Base-by-base conservation (phyloP, 1,140 invertebrate species). In the Bombus turneri region DNA sequence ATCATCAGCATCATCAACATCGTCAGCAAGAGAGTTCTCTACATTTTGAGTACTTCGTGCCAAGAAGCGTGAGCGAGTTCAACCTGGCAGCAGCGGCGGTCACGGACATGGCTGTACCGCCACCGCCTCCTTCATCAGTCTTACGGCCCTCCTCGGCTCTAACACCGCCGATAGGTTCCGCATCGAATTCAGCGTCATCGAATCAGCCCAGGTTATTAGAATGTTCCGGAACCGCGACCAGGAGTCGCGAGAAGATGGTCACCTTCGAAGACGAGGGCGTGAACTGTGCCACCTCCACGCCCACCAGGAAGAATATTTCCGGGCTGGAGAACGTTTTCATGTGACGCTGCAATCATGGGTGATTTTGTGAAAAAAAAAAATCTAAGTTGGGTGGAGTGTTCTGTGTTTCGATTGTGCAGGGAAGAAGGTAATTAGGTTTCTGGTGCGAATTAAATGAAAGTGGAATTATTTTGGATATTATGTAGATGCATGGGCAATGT, bases 41-140 rank as follows among this genome's bases (percentile, higher is more conserved):
- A 47, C 96, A 97, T 78, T 96, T 97, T 66, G 97, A 98, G 91
- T 98, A 98, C 92, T 98, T 98, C 93, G 97, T 98, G 78, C 97
- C 97, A 71, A 95, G 97, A 80, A 98, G 97, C 94, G 96, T 98
- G 41, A 98, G 97, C 92, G 97, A 98, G 92, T 98, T 98, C 89
- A 97, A 98, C 93, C 91, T 98, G 53, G 96, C 97, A 1, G 94
- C 96, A 0, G 95, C 96, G 0, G 96, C 96, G 4, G 95, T 96
- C 47, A 93, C 92, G 15, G 94, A 94, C 57, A 93, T 94, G 28
- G 94, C 96, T 47, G 95, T 95, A 4, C 93, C 96, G 22, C 95
- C 95, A 0, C 95, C 83, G 9, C 75, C 95, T 0, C 92, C 95
- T 0, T 92, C 95, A 0, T 92, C 95, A 0, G 92, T 94, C 3